A percentile compares a stretch with the other conserved stretches of the same genome.
phyloP scores from a whole-genome alignment of 23 tunicate species.

The Trididemnum nubilum region DNA sequence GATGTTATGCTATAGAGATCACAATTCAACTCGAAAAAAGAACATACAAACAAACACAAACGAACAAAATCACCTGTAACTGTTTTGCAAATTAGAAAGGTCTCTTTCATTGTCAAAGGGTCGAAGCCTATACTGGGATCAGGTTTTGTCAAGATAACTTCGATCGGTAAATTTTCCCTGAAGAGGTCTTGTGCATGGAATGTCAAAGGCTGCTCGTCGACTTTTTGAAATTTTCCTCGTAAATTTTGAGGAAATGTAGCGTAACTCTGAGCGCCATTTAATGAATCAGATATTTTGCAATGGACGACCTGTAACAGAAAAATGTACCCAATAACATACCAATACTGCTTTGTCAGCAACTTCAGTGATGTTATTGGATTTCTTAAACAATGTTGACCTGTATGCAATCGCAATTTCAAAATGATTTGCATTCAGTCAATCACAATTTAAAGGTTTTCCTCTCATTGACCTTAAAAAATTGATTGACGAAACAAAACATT shows the following conservation, averaged over 20 bases:
- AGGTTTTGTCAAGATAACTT: neutral
- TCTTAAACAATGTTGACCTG: no score
- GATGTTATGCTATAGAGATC: no score
- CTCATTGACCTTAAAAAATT: no score
- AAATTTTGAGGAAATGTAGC: constrained; percentile 33
- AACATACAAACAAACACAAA: no score
- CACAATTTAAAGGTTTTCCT: no score
- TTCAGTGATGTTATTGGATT: no score
- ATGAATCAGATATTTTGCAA: constrained; percentile 20
- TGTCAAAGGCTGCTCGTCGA: neutral
- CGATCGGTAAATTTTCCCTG: constrained; percentile 12
- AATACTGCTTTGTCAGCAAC: no score
- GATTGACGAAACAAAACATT: no score
- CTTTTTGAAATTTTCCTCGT: constrained; percentile 32
- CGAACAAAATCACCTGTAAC: constrained; percentile 41
- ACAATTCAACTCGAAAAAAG: no score
- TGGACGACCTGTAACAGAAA: constrained; percentile 35
- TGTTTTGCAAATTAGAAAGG: constrained; percentile 10
- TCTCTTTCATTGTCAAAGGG: constrained; percentile 14
- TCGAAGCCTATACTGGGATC: constrained; percentile 37
- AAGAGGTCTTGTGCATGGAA: constrained; percentile 33
- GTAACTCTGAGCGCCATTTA: constrained; percentile 3
- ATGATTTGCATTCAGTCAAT: no score
- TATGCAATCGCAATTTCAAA: no score
- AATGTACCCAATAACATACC: neutral